Evolutionary conservation across 2,797 vertebrate genomes (phyloP), one percentile per base, ranked within the genome.

Genomic region (Sebastes hopkinsi): DNA sequence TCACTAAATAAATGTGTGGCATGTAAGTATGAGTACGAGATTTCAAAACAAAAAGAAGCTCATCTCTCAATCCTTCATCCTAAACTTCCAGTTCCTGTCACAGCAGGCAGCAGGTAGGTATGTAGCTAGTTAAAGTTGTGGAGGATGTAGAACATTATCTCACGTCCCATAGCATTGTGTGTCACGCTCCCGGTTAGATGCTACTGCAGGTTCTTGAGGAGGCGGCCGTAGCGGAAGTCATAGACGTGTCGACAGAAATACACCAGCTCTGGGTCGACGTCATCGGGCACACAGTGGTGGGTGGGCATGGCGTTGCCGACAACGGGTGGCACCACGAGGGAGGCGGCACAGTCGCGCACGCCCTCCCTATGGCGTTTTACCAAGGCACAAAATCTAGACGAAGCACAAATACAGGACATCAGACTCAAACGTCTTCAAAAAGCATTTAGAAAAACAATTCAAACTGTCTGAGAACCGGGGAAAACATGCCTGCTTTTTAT

Each of bases 191-290:
- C 2, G 42, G 6, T 65, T 64, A 69, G 74, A 7, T 73, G 83
- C 96, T 99, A 99, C 96, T 99, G 98, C 6, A 99, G 97, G 93
- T 99, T 99, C 96, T 99, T 99, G 89, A 99, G 95, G 92, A 99
- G 98, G 90, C 99, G 98, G 72, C 98, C 98, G 6, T 97, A 98
- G 87, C 99, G 96, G 93, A 99, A 99, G 94, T 99, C 99, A 22
- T 99, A 99, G 95, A 99, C 99, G 52, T 99, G 98, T 84, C 99
- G 98, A 92, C 99, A 99, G 93, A 99, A 97, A 87, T 98, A 99
- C 94, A 99, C 98, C 95, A 99, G 95, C 86, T 99, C 97, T 0
- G 97, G 97, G 91, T 99, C 97, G 27, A 97, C 96, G 95, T 98
- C 97, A 79, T 97, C 92, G 32, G 99, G 98, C 94, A 99, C 97